Evolutionary conservation across 2,888 invertebrate species (phyloP), one percentile per base, ranked within the genome.

Genomic region (Hypselothyrea guttata): DNA sequence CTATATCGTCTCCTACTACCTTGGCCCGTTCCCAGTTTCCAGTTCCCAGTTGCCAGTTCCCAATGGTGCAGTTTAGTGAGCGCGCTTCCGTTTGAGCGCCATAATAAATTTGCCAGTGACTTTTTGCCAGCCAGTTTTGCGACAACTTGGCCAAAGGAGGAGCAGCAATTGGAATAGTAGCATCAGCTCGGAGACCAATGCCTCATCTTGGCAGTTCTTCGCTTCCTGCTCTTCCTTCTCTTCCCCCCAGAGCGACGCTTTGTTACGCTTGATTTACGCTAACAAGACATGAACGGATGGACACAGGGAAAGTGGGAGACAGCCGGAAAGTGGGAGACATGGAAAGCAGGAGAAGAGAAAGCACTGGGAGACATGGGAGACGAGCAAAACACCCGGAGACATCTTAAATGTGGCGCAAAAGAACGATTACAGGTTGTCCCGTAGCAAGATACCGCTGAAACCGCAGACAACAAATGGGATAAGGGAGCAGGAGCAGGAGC

Each of bases 231-330:
- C n/a, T n/a, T n/a, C 47, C 35, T 7, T 38, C 12, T 9, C 35
- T 9, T 45, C 7, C n/a, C 62, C 63, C 59, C 59, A 11, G 49
- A 68, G 79, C 64, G 66, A 57, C 73, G 81, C 84, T 82, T 81
- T 82, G 84, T 82, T 84, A 71, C 86, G 86, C 81, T 81, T 81
- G 81, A 81, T 81, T 81, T 81, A 81, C 81, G 86, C 74, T 85
- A 85, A 81, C 81, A 81, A 82, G 81, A 83, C 85, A 79, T 83
- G 67, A 84, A 84, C 85, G 83, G 83, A 82, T 84, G 85, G 81
- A 82, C 85, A 76, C 57, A 53, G 60, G 46, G 67, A 66, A 51
- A 58, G 54, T 12, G 35, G 9, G 9, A 9, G 5, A 12, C 8
- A 34, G 22, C n/a, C n/a, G n/a, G 7, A 37, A n/a, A 13, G 37